These are phyloP conservation scores for Cheumatopsyche charites DNA, from an alignment of 1,140 invertebrate genomes.

Conservation along the genomic window DNA sequence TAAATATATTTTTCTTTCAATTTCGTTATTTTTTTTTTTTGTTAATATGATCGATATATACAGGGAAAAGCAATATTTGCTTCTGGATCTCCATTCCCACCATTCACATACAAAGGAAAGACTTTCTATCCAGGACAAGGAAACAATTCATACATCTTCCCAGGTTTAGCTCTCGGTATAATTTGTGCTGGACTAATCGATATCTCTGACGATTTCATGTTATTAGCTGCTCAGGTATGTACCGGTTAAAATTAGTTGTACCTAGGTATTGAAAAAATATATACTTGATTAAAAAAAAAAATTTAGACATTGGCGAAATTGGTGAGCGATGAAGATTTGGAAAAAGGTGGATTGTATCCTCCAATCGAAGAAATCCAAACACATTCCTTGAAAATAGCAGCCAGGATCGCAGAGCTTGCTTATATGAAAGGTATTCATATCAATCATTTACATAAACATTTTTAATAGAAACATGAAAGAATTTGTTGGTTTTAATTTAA, in stretches of 20 bases:
- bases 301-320: slow-evolving; percentile 76
- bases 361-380: slow-evolving; percentile 86
- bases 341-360: slow-evolving; percentile 90
- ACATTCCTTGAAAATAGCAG: slow-evolving; percentile 90
- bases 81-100: slow-evolving; percentile 90
- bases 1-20: neutral
- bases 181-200: slow-evolving; percentile 81
- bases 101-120: slow-evolving; percentile 76
- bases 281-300: neutral
- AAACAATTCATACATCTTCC: slow-evolving; percentile 98
- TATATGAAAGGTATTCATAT: slow-evolving; percentile 73
- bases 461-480: slow-evolving; percentile 23
- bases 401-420: slow-evolving; percentile 81
- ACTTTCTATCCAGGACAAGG: slow-evolving; percentile 88
- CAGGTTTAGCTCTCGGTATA: slow-evolving; percentile 87
- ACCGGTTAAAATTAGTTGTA: neutral
- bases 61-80: slow-evolving; percentile 88
- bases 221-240: slow-evolving; percentile 81
- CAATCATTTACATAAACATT: slow-evolving; percentile 22
- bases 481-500: neutral
- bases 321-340: slow-evolving; percentile 83
- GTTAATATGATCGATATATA: neutral
- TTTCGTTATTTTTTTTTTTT: neutral
- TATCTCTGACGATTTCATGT: slow-evolving; percentile 88
- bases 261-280: too few species aligned